phyloP scores from a whole-genome alignment of 2,113 vertebrate species.

The Typhlomys cinereus region DNA sequence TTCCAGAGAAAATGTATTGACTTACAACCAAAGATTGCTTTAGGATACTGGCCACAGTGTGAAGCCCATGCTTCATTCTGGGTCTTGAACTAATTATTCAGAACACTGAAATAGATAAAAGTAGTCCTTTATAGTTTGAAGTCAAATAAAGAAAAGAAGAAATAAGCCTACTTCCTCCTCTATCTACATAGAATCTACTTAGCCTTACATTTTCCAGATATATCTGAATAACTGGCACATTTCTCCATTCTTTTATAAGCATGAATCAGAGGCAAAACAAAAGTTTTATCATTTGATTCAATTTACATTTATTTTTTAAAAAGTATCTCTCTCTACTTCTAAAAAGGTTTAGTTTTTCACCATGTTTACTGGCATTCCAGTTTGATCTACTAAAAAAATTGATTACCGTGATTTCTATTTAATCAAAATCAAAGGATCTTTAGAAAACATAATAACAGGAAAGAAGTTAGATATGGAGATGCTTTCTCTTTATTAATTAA shows the following conservation, averaged over 20 bases:
- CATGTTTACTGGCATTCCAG: background rate
- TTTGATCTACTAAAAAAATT: background rate
- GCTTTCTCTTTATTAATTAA: background rate
- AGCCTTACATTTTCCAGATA: background rate
- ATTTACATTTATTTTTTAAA: background rate
- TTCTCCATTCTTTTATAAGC: background rate
- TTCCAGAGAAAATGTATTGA: constrained; percentile 34
- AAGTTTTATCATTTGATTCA: background rate
- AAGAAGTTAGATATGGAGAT: background rate
- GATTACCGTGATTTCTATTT: background rate
- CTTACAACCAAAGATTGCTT: constrained; percentile 41
- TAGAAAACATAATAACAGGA: background rate
- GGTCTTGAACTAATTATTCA: constrained; percentile 44
- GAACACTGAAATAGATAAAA: background rate
- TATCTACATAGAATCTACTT: background rate
- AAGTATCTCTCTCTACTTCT: background rate
- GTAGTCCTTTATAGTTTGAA: constrained; percentile 41
- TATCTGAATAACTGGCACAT: background rate
- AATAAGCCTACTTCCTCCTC: background rate
- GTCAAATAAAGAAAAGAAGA: background rate
- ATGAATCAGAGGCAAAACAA: background rate
- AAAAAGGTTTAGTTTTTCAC: background rate
- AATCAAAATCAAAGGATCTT: background rate
- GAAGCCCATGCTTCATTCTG: constrained; percentile 49
- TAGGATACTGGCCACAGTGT: constrained; percentile 1